Evolutionary conservation across 2,797 vertebrate species (phyloP), one percentile per base, ranked within the genome.

Genomic region (Myotis myotis): DNA sequence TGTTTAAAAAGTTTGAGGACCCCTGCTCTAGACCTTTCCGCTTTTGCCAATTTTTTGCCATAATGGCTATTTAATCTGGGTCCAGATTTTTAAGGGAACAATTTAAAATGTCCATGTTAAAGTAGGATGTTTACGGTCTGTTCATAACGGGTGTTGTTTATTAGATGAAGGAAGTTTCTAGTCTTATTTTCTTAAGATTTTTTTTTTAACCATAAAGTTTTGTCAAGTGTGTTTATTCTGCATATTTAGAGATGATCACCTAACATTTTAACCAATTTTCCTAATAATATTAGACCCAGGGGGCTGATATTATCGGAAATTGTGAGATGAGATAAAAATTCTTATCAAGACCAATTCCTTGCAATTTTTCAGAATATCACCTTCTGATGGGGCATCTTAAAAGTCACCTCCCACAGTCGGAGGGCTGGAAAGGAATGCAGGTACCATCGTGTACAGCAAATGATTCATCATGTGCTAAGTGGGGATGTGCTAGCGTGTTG

Each of bases 321-420:
- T 36, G 57, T 13, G 47, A 70, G 80, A 79, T 57, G 86, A 89
- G 44, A 6, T 62, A 28, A 91, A 85, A 44, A 74, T 70, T 95
- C 76, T 94, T 82, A 85, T 28, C 41, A 90, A 75, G 53, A 90
- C 55, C 41, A 78, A 62, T 57, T 78, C n/a, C 81, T 95, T 87
- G 53, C 33, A 75, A 25, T 41, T 68, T 86, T 82, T 85, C 68
- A 36, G 74, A 66, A 62, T 64, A 36, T 55, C 33, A 7, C 6
- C 47, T 11, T 96, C 38, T 1, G 13, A 16, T 22, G 55, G 81
- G 28, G 41, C 66, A 41, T 93, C 82, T 95, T 57, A 41, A 38
- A 91, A 90, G 93, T 79, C 70, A 23, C 51, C 64, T 85, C 81
- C 62, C 81, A 66, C 10, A 38, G 60, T 38, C 30, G 25, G 41